Base-by-base conservation (phyloP, 2,888 invertebrate genomes). In the Sminthurides aquaticus region DNA sequence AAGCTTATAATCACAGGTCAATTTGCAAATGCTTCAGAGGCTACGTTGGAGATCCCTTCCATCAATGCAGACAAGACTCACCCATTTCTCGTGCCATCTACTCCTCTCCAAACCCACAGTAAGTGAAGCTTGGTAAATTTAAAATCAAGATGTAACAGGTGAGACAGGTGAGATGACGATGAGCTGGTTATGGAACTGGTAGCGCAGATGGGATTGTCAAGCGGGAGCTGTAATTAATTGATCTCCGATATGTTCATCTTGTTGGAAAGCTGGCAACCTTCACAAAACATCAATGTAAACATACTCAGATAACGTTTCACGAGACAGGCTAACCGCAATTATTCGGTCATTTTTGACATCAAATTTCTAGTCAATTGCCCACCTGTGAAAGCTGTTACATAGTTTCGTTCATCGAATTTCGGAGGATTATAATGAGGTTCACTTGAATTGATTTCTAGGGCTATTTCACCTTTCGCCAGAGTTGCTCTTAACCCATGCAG, bases 31-130 rank as follows among this genome's bases (percentile, higher is more conserved):
- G 67, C 57, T 43, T 29, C 28, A 56, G 61, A 60, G 60, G 74
- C 3, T 73, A 68, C 60, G 62, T 49, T 18, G 75, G 75, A 25
- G 74, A 75, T 66, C 73, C 75, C 2, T 62, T 75, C 34, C 58
- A 61, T 25, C 70, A 70, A 55, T 75, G 75, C 52, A 64, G 60
- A 28, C 73, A 75, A 57, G 67, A 69, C 49, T 64, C 69, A 27
- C 71, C 74, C 0, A 67, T 74, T 63, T 66, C 73, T 18, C 69
- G 75, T 24, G 64, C 68, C 15, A 75, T 75, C 28, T 66, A 73
- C 60, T 73, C 73, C 18, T 63, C 65, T 2, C 71, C 73, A 60
- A 68, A 68, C 22, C 69, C 71, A 62, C 72, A 72, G 74, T 74
- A 67, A 68, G 66, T 58, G n/a, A n/a, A n/a, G n/a, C n/a, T n/a